Percentiles rank a stretch among this genome's conserved stretches.
Evolutionary conservation across 2,113 vertebrate genomes (phyloP).

Genomic region (Macaca mulatta): DNA sequence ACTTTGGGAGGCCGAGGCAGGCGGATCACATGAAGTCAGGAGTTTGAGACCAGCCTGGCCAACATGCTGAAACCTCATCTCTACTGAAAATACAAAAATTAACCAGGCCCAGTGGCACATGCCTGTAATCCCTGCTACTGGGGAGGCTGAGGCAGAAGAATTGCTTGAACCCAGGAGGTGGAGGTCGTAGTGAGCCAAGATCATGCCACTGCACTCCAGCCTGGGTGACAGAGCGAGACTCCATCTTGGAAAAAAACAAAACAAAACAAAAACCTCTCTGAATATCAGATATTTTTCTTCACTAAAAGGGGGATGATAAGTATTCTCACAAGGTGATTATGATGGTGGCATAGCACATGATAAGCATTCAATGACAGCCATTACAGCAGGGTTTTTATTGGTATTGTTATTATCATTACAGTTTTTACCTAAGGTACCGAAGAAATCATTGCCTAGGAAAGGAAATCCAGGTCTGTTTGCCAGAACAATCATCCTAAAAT

Average conservation of each 20-base stretch:
- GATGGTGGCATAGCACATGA: background rate
- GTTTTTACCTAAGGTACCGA: slow-evolving; percentile 93
- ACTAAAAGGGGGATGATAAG: background rate
- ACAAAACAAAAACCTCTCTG: background rate
- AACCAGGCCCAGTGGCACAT: too few species aligned
- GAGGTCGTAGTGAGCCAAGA: too few species aligned
- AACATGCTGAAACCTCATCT: too few species aligned
- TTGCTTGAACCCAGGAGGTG: too few species aligned
- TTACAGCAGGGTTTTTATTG: background rate
- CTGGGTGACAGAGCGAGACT: background rate
- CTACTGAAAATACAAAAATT: too few species aligned
- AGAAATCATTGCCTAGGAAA: slow-evolving; percentile 98
- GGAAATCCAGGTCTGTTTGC: slow-evolving; percentile 98
- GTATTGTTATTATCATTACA: background rate
- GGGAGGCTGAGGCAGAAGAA: too few species aligned
- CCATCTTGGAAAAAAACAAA: background rate
- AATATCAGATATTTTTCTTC: background rate
- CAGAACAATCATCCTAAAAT: slow-evolving; percentile 97
- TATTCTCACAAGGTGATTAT: background rate
- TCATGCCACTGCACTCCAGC: too few species aligned
- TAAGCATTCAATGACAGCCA: background rate
- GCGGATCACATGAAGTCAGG: too few species aligned
- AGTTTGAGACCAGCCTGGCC: too few species aligned
- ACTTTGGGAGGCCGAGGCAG: background rate
- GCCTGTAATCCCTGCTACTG: too few species aligned